Evolutionary conservation across 1,140 invertebrate species (phyloP).

Genomic region (Aleiodes sp.): DNA sequence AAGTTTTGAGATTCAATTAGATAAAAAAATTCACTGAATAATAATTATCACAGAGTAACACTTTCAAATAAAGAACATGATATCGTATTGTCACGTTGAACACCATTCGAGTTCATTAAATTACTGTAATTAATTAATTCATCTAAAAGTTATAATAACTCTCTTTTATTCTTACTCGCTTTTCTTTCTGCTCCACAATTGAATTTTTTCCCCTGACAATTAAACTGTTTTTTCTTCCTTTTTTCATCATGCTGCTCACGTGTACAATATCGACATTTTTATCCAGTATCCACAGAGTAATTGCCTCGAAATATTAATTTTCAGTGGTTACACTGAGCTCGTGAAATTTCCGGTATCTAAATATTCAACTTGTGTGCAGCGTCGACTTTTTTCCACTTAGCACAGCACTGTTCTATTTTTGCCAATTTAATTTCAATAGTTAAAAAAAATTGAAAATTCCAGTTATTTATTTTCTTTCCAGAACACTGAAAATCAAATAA

Average conservation of each 20-base stretch:
- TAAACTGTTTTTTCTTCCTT: neutral
- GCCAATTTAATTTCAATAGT: too few species aligned
- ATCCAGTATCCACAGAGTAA: neutral
- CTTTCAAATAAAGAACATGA: neutral
- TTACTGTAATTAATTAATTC: neutral
- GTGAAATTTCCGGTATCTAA: neutral
- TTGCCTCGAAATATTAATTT: neutral
- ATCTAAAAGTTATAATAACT: neutral
- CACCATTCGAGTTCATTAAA: neutral
- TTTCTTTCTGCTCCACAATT: neutral
- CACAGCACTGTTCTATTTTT: too few species aligned
- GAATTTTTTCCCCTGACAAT: neutral
- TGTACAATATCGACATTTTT: neutral
- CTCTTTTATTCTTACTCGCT: neutral
- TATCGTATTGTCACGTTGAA: neutral
- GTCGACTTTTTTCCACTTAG: neutral
- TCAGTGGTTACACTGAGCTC: neutral
- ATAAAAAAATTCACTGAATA: neutral
- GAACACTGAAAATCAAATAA: too few species aligned
- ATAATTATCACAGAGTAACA: constrained; percentile 5
- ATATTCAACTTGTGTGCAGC: neutral
- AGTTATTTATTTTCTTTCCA: too few species aligned
- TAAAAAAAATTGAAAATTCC: too few species aligned
- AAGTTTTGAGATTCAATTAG: neutral
- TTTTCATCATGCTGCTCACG: neutral